Conservation (phyloP, 1,140 invertebrate species). For the Rhagoletis zephyria region DNA sequence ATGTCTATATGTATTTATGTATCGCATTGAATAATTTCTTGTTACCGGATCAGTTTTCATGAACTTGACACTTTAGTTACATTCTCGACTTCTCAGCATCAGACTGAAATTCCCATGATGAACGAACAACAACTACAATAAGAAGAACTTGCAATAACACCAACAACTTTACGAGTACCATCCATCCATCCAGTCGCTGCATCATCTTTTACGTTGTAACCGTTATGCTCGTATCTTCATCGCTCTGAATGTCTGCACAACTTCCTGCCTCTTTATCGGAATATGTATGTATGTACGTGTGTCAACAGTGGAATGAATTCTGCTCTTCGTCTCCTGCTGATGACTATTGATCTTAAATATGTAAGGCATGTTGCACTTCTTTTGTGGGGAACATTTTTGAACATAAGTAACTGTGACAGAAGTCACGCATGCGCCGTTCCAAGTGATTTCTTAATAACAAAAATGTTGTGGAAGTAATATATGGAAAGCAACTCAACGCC, state of each 20-base stretch:
- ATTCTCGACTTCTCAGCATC: background rate
- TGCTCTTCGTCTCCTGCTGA: too few species aligned
- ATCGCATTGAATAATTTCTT: background rate
- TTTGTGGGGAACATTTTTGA: too few species aligned
- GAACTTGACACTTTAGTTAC: conserved; percentile 30
- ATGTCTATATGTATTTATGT: too few species aligned
- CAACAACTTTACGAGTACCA: background rate
- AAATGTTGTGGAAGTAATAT: background rate
- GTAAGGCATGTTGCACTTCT: too few species aligned
- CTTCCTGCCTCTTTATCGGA: conserved; percentile 21
- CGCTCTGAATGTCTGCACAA: conserved; percentile 28
- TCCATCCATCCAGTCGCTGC: background rate
- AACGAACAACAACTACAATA: background rate
- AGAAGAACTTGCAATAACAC: background rate
- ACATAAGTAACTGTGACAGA: background rate
- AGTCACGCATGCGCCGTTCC: conserved; percentile 8
- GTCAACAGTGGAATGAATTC: too few species aligned
- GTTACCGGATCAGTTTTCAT: background rate
- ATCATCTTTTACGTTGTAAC: conserved; percentile 32
- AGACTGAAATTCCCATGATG: conserved; percentile 1
- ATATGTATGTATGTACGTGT: background rate
- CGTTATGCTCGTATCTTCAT: background rate
- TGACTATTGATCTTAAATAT: too few species aligned
- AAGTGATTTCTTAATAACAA: background rate
- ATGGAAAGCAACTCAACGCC: background rate